phyloP scores from a whole-genome alignment of 2,113 vertebrate species.

The Pleuronectes platessa region DNA sequence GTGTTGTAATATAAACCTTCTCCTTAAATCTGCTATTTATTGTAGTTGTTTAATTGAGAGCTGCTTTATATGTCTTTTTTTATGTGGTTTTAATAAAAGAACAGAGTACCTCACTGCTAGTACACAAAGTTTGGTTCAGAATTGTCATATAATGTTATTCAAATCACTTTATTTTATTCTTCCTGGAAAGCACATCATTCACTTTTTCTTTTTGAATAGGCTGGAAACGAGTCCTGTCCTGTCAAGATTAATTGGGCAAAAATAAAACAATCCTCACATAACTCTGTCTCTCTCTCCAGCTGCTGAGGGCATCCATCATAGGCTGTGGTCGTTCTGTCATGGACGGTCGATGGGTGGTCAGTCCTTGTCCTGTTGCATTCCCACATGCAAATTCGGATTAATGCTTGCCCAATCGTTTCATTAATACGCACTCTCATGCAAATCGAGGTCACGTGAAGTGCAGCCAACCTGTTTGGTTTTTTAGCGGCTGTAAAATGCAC shows the following conservation, averaged over 20 bases:
- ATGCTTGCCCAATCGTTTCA: conserved; percentile 19
- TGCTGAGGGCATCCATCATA: conserved; percentile 19
- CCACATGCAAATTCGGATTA: conserved; percentile 30
- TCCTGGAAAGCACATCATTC: background rate
- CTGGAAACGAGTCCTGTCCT: background rate
- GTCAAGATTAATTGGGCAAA: background rate
- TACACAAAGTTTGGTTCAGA: background rate
- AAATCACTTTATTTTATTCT: conserved; percentile 10
- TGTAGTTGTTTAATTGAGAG: conserved; percentile 27
- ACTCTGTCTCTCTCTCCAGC: conserved; percentile 1
- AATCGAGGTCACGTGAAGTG: conserved; percentile 42
- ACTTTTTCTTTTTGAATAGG: background rate
- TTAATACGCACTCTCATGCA: conserved; percentile 16
- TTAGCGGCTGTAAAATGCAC: conserved; percentile 39
- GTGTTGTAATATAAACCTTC: conserved; percentile 29
- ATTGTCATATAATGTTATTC: conserved; percentile 1
- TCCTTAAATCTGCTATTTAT: conserved; percentile 41
- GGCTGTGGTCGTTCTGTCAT: conserved; percentile 24
- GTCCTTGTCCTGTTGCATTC: conserved; percentile 19
- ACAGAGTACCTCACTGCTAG: background rate
- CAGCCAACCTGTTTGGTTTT: conserved; percentile 41
- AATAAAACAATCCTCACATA: background rate
- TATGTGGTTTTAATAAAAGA: conserved; percentile 9
- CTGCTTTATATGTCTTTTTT: conserved; percentile 27
- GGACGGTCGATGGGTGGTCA: conserved; percentile 9